Evolutionary conservation across 2,888 invertebrate genomes (phyloP), one percentile per base, ranked within the genome.

Genomic region (Drosophila melanosoma): DNA sequence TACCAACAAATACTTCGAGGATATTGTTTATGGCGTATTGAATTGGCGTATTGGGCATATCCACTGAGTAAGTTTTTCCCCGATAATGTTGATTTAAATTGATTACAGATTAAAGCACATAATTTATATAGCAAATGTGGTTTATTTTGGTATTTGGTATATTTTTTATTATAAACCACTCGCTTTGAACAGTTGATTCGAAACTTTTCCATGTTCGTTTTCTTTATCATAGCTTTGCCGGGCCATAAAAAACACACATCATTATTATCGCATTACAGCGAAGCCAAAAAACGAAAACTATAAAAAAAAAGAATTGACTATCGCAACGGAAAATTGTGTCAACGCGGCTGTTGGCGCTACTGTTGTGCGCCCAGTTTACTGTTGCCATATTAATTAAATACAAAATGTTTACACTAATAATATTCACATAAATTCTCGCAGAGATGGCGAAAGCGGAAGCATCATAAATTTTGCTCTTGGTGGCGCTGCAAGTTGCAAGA

Each of bases 331-430:
- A 60, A 68, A 80, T 81, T 68, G 65, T 67, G 72, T 64, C 48
- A 42, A 66, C 72, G 57, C 26, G 56, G 48, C 70, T 74, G 79
- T 74, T 73, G 73, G 35, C 78, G 68, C 54, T 42, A 38, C 45
- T 36, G 36, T 36, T 36, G 38, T 49, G 49, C 58, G 38, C 51
- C 38, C 29, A 45, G 58, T 61, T 73, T 26, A 54, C 38, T 68
- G 65, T 51, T 57, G 58, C 45, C 75, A 83, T 85, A 90, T 90
- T 90, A 91, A 90, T 91, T 90, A 89, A 89, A 89, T 90, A 90
- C 85, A 87, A 89, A 91, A 89, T 89, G 89, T 89, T 91, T 89
- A 83, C 89, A 83, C 89, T 87, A 90, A 90, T 91, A 89, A 85
- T 89, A 87, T 87, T 76, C 79, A 74, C 91, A 90, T 85, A 80